Evolutionary conservation across 2,888 invertebrate species (phyloP).

Genomic region (Seira musarum): DNA sequence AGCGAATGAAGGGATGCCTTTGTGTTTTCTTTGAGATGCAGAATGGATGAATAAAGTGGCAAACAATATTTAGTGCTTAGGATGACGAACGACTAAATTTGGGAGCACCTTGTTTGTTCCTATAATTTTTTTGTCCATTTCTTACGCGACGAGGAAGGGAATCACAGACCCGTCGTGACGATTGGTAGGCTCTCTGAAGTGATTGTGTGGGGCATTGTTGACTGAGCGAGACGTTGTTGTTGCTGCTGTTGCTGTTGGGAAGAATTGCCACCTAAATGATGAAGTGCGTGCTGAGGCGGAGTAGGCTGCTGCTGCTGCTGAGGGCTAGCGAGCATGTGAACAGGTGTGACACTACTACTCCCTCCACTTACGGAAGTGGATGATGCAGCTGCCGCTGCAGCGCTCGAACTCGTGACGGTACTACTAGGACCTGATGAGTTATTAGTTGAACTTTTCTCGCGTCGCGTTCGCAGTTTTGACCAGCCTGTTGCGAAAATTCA

Average conservation of each 20-base stretch:
- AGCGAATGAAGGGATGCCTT: too few relatives aligned
- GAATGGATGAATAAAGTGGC: constrained; percentile 8
- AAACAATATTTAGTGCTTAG: constrained; percentile 30
- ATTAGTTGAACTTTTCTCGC: constrained; percentile 77
- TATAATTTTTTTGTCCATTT: constrained; percentile 23
- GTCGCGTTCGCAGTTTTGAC: constrained; percentile 93
- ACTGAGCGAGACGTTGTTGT: constrained; percentile 66
- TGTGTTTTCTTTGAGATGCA: too few relatives aligned
- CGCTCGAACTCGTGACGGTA: constrained; percentile 54
- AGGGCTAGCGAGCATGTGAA: constrained; percentile 70
- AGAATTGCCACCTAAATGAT: constrained; percentile 67
- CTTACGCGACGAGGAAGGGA: constrained; percentile 39
- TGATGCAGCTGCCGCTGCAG: constrained; percentile 12
- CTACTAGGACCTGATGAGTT: constrained; percentile 68
- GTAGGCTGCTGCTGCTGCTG: constrained; percentile 71
- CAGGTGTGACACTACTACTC: constrained; percentile 56
- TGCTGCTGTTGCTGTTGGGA: constrained; percentile 69
- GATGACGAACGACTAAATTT: constrained; percentile 56
- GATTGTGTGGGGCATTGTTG: constrained; percentile 67
- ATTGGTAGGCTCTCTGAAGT: constrained; percentile 69
- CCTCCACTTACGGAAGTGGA: constrained; percentile 31
- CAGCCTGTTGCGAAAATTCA: constrained; percentile 82
- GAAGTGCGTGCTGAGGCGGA: constrained; percentile 70
- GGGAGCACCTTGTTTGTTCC: constrained; percentile 39
- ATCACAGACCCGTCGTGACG: constrained; percentile 69